Conservation (phyloP, 2,797 vertebrate genomes). For the Clarias fuscus region DNA sequence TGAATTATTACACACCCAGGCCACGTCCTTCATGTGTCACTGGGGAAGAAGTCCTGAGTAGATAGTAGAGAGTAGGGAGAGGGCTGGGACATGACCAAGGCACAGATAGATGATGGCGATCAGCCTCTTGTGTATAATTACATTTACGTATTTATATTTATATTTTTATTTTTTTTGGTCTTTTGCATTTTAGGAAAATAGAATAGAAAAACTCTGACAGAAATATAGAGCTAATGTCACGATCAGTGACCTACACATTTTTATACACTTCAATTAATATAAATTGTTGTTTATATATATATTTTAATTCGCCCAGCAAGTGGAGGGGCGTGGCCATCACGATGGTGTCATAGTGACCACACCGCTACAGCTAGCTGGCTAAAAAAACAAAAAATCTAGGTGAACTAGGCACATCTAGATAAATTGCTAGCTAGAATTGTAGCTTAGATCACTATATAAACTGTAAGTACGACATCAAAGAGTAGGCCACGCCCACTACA, state of each 20-base stretch:
- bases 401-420: background rate
- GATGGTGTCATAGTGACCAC: background rate
- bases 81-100: conserved; percentile 78
- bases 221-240: conserved; percentile 86
- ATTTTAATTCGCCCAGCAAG: background rate
- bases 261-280: conserved; percentile 63
- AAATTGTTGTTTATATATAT: conserved; percentile 63
- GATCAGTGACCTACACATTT: conserved; percentile 69
- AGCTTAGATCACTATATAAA: background rate
- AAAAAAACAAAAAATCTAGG: background rate
- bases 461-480: background rate
- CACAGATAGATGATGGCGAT: conserved; percentile 85
- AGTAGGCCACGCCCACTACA: background rate
- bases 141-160: conserved; percentile 55
- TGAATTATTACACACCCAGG: background rate
- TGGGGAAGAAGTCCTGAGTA: conserved; percentile 32
- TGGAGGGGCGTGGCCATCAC: background rate
- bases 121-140: conserved; percentile 69
- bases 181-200: conserved; percentile 92
- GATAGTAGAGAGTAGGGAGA: background rate
- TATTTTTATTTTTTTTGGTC: conserved; percentile 69
- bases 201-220: conserved; percentile 94
- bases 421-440: background rate
- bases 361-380: background rate
- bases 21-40: background rate